phyloP scores from a whole-genome alignment of 2,113 vertebrate species.

The Bombycilla garrulus region DNA sequence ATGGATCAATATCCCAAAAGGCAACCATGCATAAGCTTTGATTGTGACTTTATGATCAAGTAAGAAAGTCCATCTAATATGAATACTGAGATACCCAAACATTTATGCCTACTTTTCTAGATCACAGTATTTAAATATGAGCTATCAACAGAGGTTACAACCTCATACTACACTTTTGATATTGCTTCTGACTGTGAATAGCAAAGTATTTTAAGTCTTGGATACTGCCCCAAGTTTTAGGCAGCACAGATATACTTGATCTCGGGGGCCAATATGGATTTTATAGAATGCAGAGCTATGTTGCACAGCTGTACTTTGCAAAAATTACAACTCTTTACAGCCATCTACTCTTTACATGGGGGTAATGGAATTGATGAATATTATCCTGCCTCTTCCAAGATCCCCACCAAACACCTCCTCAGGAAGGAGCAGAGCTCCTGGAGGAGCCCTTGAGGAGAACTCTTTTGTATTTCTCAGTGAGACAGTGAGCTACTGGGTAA shows the following conservation, averaged over 20 bases:
- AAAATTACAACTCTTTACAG: neutral
- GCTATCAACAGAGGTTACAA: neutral
- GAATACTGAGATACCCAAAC: neutral
- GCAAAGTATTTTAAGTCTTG: neutral
- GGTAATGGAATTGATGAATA: neutral
- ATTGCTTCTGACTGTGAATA: neutral
- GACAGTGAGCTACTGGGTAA: neutral
- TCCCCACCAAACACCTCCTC: neutral
- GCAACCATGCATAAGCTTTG: conserved; percentile 13
- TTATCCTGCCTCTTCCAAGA: neutral
- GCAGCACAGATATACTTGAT: neutral
- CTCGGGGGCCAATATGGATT: neutral
- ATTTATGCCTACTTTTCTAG: neutral
- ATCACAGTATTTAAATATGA: neutral
- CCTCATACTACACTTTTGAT: neutral
- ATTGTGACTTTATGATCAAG: conserved; percentile 38
- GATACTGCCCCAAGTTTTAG: neutral
- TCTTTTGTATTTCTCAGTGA: neutral
- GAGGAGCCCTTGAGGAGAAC: neutral
- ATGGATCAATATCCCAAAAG: conserved; percentile 54
- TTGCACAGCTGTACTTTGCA: neutral
- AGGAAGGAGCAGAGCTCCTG: neutral
- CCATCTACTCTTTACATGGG: neutral
- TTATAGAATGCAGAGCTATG: neutral
- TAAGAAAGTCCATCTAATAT: neutral